These are phyloP conservation scores for Cephalopachus bancanus DNA, from an alignment of 2,797 vertebrate species.

Conservation along the genomic window DNA sequence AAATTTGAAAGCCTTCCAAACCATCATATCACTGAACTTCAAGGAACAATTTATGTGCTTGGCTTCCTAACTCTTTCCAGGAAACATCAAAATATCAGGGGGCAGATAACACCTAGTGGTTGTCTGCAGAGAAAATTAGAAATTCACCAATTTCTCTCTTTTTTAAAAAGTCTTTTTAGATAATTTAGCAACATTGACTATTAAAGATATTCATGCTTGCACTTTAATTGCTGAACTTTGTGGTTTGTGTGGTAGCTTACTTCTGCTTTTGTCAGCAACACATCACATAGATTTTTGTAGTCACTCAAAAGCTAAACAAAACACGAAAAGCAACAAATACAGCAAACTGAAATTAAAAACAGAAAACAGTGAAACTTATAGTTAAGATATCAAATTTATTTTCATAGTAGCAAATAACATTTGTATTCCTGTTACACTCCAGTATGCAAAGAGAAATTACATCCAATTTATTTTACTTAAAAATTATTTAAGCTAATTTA, in stretches of 20 bases:
- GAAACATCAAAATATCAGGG: background rate
- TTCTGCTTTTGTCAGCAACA: background rate
- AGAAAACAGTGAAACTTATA: background rate
- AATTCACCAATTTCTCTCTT: background rate
- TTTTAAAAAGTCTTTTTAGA: background rate
- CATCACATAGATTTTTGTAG: background rate
- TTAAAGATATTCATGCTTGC: background rate
- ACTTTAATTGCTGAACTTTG: background rate
- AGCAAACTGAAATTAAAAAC: background rate
- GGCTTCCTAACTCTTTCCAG: background rate
- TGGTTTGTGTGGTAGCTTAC: background rate
- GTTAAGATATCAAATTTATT: background rate
- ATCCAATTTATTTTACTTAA: background rate
- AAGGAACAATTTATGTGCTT: background rate
- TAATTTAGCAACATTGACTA: background rate
- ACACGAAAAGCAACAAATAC: background rate
- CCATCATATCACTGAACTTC: background rate
- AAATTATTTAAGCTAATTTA: background rate
- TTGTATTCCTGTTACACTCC: background rate
- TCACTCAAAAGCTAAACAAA: background rate
- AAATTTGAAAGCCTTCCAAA: background rate
- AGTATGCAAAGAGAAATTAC: background rate
- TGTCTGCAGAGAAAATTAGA: background rate
- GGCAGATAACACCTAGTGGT: background rate
- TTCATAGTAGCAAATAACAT: background rate